Evolutionary conservation across 2,797 vertebrate species (phyloP).

Genomic region (Peromyscus melanophrys): DNA sequence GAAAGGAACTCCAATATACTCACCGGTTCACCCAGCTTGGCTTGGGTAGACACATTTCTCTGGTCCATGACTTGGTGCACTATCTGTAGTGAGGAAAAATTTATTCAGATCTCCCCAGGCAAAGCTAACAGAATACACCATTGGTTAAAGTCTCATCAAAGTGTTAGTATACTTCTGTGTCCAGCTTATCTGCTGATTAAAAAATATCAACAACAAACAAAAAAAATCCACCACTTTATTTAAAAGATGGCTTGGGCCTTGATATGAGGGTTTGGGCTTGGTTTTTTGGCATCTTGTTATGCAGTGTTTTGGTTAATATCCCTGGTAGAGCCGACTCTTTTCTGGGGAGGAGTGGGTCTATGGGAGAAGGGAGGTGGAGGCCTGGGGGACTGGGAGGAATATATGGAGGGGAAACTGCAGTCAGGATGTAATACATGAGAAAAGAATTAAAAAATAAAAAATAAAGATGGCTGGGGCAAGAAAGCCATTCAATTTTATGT

Average conservation of each 20-base stretch:
- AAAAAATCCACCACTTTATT: not conserved
- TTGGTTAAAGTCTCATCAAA: not conserved
- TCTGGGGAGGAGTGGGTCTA: not conserved
- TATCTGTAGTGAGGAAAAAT: not conserved
- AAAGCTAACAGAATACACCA: not conserved
- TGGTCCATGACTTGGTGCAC: not conserved
- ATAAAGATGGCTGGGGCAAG: not conserved
- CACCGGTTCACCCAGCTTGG: not conserved
- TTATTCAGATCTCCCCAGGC: not conserved
- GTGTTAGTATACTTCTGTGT: not conserved
- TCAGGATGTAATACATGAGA: not conserved
- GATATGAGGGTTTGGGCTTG: not conserved
- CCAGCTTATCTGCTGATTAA: not conserved
- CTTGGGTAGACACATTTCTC: not conserved
- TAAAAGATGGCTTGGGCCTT: not conserved
- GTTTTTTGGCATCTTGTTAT: not conserved
- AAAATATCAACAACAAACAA: not conserved
- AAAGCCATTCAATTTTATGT: not conserved
- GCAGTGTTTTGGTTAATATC: not conserved
- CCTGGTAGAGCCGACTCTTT: not conserved
- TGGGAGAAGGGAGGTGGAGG: not conserved
- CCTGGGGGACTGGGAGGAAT: not conserved
- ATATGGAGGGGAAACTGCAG: not conserved
- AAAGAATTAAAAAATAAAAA: not conserved
- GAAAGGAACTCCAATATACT: not conserved